Conservation (phyloP, 1,140 invertebrate genomes). For the Idris sp. region DNA sequence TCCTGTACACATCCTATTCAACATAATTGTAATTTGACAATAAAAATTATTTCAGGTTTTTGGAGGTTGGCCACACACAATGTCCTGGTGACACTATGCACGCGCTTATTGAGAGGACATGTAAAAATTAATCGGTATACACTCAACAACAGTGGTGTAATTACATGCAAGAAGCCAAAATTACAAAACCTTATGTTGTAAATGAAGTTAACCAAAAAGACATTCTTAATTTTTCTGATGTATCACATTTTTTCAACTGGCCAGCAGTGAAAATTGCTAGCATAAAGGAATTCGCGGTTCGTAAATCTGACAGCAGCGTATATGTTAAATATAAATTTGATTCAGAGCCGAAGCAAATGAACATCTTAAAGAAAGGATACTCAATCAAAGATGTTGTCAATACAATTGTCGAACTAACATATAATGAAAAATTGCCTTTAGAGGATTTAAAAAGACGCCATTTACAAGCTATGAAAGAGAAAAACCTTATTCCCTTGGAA, state of each 20-base stretch:
- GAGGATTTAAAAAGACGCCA: background rate
- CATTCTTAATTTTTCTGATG: background rate
- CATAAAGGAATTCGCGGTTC: background rate
- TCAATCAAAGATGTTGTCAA: background rate
- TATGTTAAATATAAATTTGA: background rate
- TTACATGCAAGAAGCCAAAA: background rate
- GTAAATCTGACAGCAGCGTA: background rate
- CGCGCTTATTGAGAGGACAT: background rate
- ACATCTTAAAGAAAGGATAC: background rate
- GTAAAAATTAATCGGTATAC: background rate
- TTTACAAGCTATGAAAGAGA: background rate
- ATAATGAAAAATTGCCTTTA: background rate
- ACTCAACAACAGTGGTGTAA: background rate
- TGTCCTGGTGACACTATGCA: background rate
- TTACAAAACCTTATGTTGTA: background rate
- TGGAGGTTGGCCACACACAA: background rate
- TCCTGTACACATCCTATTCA: no score
- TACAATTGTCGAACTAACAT: background rate
- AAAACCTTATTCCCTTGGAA: background rate
- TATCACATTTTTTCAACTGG: background rate
- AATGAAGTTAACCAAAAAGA: background rate
- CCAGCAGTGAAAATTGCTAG: no score
- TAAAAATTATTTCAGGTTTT: constrained; percentile 1
- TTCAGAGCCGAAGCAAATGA: background rate
- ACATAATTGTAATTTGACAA: background rate